Evolutionary conservation across 53 echinoderm and acorn worm species (phyloP).

Genomic region (Astropecten irregularis): DNA sequence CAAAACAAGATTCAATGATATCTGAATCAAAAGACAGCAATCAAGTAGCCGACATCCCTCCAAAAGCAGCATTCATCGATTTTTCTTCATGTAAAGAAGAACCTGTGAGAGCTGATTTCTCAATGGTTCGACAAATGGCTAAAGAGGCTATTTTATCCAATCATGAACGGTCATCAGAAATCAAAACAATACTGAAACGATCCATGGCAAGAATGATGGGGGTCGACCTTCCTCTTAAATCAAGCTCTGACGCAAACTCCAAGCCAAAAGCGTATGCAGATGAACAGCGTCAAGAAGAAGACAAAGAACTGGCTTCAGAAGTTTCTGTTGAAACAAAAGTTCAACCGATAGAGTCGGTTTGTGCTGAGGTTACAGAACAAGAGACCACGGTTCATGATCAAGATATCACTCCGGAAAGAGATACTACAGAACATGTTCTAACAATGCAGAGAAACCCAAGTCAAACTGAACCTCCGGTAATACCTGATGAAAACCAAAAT

Average conservation of each 20-base stretch:
- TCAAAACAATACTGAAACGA: constrained; percentile 60
- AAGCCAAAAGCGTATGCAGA: not conserved
- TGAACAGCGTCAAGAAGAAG: too few species aligned
- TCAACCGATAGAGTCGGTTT: too few species aligned
- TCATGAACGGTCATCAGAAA: constrained; percentile 66
- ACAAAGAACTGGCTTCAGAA: too few species aligned
- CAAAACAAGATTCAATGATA: not conserved
- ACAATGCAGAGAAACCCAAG: too few species aligned
- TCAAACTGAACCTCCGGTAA: too few species aligned
- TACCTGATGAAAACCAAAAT: not conserved
- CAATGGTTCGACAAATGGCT: constrained; percentile 78
- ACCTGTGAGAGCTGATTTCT: constrained; percentile 47
- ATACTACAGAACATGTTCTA: too few species aligned
- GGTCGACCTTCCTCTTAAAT: constrained; percentile 28
- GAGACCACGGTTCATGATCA: too few species aligned
- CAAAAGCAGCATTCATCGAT: not conserved
- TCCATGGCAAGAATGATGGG: constrained; percentile 83
- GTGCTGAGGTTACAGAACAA: too few species aligned
- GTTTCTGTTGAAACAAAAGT: too few species aligned
- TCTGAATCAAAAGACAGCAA: not conserved
- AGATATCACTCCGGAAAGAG: too few species aligned
- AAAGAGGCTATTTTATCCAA: constrained; percentile 68
- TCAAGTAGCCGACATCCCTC: too few species aligned
- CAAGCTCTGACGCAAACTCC: not conserved
- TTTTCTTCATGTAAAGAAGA: constrained; percentile 12